Evolutionary conservation across 2,888 invertebrate genomes (phyloP).

Genomic region (Orthosia gothica): DNA sequence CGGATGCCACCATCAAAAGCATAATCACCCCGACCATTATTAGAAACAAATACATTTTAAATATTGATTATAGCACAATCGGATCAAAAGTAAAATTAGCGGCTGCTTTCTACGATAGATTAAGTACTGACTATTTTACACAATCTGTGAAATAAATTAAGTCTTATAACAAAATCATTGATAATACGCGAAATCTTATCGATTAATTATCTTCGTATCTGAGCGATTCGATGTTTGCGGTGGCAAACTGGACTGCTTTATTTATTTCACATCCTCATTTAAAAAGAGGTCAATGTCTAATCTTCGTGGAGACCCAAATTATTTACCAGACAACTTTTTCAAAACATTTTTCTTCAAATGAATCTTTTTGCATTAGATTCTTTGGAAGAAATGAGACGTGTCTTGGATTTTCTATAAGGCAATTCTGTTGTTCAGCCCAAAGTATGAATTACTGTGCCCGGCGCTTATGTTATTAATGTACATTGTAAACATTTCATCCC

Average conservation of each 20-base stretch:
- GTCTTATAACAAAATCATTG: background rate
- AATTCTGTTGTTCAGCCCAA: no score
- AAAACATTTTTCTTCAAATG: background rate
- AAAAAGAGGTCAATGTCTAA: background rate
- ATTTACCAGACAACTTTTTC: no score
- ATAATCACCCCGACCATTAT: constrained; percentile 1
- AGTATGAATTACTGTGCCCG: no score
- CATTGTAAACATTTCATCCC: no score
- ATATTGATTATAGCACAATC: background rate
- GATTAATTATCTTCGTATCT: background rate
- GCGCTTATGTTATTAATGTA: no score
- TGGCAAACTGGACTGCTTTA: background rate
- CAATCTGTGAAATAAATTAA: background rate
- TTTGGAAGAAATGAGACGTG: no score
- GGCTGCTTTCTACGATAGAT: no score
- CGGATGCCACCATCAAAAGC: constrained; percentile 2
- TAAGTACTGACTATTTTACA: background rate
- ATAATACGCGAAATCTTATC: constrained; percentile 34
- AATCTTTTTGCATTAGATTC: background rate
- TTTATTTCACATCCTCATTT: background rate
- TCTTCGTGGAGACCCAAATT: background rate
- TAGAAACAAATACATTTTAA: constrained; percentile 31
- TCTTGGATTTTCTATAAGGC: no score
- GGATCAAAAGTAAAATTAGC: background rate
- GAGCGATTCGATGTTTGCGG: background rate